These are phyloP conservation scores for Hyperoplus immaculatus DNA, from an alignment of 2,797 vertebrate genomes.

Conservation along the genomic window DNA sequence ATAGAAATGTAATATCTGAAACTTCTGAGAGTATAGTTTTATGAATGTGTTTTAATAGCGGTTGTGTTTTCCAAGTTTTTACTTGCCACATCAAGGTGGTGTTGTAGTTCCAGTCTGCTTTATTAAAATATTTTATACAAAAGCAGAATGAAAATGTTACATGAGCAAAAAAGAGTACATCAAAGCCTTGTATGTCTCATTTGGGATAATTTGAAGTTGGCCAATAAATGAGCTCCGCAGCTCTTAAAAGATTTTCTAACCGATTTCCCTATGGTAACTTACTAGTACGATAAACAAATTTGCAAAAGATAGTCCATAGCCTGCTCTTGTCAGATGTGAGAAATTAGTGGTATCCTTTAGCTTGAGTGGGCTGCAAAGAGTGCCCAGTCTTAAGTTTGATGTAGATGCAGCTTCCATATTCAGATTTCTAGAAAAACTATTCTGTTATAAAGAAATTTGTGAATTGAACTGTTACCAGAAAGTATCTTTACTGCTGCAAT, in stretches of 20 bases:
- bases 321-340: conserved; percentile 14
- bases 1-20: background rate
- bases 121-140: conserved; percentile 3
- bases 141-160: conserved; percentile 28
- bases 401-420: conserved; percentile 42
- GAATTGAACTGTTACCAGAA: conserved; percentile 55
- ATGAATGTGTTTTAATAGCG: conserved; percentile 5
- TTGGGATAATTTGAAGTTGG: background rate
- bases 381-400: conserved; percentile 6
- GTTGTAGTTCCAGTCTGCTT: conserved; percentile 6
- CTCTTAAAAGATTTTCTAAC: background rate
- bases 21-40: conserved; percentile 35
- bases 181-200: background rate
- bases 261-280: background rate
- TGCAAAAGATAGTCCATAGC: conserved; percentile 12
- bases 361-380: conserved; percentile 22
- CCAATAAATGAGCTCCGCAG: background rate
- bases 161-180: background rate
- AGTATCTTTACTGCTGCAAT: conserved; percentile 70
- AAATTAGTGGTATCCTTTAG: conserved; percentile 21
- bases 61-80: conserved; percentile 33
- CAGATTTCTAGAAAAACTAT: conserved; percentile 14
- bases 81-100: background rate
- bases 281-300: conserved; percentile 17
- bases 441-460: conserved; percentile 37